Evolutionary conservation across 2,113 vertebrate genomes (phyloP), one percentile per base, ranked within the genome.

Genomic region (Lophura nycthemera): DNA sequence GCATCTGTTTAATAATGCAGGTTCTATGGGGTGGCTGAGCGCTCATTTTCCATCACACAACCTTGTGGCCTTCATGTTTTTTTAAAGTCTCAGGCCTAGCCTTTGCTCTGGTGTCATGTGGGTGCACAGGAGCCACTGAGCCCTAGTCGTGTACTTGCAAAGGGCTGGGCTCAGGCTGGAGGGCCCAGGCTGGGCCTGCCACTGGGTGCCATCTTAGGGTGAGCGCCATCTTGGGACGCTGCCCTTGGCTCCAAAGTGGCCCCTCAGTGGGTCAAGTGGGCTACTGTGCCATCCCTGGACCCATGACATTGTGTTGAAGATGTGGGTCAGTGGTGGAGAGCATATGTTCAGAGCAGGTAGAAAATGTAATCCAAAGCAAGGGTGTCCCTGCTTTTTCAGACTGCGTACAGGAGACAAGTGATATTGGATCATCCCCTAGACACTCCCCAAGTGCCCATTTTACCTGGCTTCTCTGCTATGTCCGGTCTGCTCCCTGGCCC

Each of bases 271-370:
- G 5, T 4, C 75, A 71, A 18, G 25, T 7, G 42, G 16, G 25
- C 36, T 40, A 25, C 56, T 20, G 56, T 32, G 61, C 25, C 25
- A 29, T 27, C 61, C 38, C 61, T 40, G 61, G 16, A 19, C 38
- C 36, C 36, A 27, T 18, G 60, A 36, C 71, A 71, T 36, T 20
- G 10, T 24, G 29, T 42, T 6, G 56, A n/a, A 40, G 59, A 56
- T 47, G 60, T 6, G 21, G 45, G 25, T 69, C 43, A 47, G 71
- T 4, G 52, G 43, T 40, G 17, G 25, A 47, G 57, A 47, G 32
- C 15, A 24, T 0, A 0, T 3, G 7, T 7, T 48, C 5, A 8
- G 12, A 65, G 27, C 19, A 1, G 4, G 13, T 38, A 63, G 43
- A 40, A 82, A 38, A 15, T 8, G 22, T 15, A 69, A 54, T 17